Percentiles rank a stretch among this genome's conserved stretches.
Evolutionary conservation across 2,888 invertebrate genomes (phyloP).

Genomic region (Chymomyza caudatula): DNA sequence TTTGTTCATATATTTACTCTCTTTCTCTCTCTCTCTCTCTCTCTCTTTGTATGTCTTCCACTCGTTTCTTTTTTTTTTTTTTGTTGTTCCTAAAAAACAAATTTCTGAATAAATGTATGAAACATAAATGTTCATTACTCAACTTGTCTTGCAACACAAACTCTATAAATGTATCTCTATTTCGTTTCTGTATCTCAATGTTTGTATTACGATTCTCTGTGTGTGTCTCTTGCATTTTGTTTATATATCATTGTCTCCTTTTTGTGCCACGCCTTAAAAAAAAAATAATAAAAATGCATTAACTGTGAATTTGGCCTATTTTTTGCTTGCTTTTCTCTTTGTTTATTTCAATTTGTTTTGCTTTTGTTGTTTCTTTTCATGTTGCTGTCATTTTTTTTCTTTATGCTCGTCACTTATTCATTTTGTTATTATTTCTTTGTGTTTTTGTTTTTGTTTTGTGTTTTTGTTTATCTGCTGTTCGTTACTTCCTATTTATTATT

Average conservation of each 20-base stretch:
- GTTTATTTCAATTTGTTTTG: constrained; percentile 16
- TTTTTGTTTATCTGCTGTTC: neutral
- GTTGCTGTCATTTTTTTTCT: neutral
- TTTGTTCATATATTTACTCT: neutral
- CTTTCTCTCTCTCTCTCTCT: constrained; percentile 5
- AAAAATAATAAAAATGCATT: neutral
- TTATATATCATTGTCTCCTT: neutral
- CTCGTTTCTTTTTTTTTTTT: neutral
- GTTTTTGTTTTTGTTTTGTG: neutral
- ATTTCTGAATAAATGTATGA: neutral
- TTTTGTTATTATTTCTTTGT: constrained; percentile 1
- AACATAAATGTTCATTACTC: too few relatives aligned
- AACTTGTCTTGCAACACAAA: neutral
- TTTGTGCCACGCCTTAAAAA: neutral
- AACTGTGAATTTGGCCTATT: constrained; percentile 1
- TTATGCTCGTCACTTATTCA: neutral
- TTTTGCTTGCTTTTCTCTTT: constrained; percentile 1
- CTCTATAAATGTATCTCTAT: neutral
- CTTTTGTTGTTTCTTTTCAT: neutral
- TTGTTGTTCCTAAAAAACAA: neutral
- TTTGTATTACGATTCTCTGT: too few relatives aligned
- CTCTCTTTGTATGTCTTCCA: neutral
- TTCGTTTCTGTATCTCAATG: neutral
- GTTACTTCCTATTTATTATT: constrained; percentile 13
- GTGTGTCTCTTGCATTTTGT: constrained; percentile 7